Evolutionary conservation across 2,888 invertebrate genomes (phyloP).

Genomic region (Brachylomia viminalis): DNA sequence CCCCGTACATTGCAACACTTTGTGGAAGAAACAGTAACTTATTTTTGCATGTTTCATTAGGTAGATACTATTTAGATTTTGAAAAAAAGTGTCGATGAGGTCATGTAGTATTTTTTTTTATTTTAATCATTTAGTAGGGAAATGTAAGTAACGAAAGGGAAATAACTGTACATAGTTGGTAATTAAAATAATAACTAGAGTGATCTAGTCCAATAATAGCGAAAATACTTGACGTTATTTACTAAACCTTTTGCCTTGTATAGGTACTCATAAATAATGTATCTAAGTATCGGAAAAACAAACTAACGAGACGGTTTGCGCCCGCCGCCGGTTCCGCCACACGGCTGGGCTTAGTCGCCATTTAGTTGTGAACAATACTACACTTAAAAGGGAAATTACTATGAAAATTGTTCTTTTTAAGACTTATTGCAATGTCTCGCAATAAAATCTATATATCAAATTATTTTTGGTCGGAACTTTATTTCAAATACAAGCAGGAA

Average conservation of each 20-base stretch:
- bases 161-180: neutral
- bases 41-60: constrained; percentile 21
- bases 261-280: neutral
- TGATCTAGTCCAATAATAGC: neutral
- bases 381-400: constrained; percentile 1
- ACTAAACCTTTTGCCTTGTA: neutral
- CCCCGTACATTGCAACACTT: constrained; percentile 67
- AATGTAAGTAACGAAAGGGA: neutral
- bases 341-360: constrained; percentile 17
- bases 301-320: neutral
- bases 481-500: constrained; percentile 1
- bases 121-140: neutral
- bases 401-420: neutral
- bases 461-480: neutral
- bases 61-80: neutral
- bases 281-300: constrained; percentile 13
- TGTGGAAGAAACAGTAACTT: constrained; percentile 63
- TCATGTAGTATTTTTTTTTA: neutral
- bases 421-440: neutral
- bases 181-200: neutral
- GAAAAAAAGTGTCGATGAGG: neutral
- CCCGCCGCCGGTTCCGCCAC: constrained; percentile 11
- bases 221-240: neutral
- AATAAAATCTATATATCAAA: constrained; percentile 1
- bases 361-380: neutral